Conservation (phyloP, 2,888 invertebrate genomes). For the Orthosia gothica region DNA sequence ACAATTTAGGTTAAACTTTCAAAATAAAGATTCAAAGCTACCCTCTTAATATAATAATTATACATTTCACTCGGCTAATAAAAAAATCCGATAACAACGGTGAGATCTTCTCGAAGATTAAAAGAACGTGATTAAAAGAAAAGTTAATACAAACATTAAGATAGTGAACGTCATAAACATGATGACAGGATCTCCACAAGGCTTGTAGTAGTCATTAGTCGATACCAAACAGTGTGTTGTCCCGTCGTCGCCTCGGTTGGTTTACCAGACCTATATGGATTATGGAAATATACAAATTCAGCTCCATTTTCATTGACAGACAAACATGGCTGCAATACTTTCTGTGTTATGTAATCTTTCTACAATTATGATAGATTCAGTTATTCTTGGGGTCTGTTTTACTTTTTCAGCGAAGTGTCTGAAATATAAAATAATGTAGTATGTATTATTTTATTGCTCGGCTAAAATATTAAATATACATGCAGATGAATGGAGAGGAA, state of each 20-base stretch:
- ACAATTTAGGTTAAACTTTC: too few species aligned
- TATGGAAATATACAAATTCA: rapidly evolving
- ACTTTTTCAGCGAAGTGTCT: constrained; percentile 20
- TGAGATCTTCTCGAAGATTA: constrained; percentile 54
- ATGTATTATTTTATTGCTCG: not conserved
- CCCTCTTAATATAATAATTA: too few species aligned
- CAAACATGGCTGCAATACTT: constrained; percentile 12
- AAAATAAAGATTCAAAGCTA: too few species aligned
- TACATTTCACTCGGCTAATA: too few species aligned
- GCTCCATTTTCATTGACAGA: constrained; percentile 17
- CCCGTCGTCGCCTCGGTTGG: not conserved
- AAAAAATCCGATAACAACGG: too few species aligned
- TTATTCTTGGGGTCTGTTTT: not conserved
- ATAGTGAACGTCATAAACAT: constrained; percentile 58
- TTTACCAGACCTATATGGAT: not conserved
- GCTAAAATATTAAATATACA: not conserved
- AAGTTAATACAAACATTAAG: constrained; percentile 57
- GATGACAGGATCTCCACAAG: constrained; percentile 62
- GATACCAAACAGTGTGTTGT: constrained; percentile 19
- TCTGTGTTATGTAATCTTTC: rapidly evolving
- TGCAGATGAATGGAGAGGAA: not conserved
- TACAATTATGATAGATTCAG: constrained; percentile 8
- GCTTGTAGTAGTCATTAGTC: constrained; percentile 55
- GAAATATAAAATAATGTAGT: constrained; percentile 12
- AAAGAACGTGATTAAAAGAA: constrained; percentile 53